Percentiles rank a stretch among this genome's conserved stretches.
These are phyloP conservation scores for Petrophora chlorosata DNA, from an alignment of 2,888 invertebrate species.

Conservation along the genomic window DNA sequence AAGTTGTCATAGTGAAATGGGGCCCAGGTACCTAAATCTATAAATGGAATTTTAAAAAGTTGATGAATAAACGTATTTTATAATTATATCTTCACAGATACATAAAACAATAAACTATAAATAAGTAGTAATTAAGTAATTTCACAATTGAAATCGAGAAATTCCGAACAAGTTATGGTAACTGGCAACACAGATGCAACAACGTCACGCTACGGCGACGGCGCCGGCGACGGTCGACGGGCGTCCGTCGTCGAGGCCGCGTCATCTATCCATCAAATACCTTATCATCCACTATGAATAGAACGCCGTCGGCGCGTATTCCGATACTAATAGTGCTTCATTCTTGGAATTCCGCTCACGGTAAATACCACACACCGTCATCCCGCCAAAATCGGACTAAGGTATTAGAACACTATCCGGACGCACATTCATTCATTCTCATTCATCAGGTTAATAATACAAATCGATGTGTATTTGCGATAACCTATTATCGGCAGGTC, in stretches of 20 bases:
- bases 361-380: conserved; percentile 68
- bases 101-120: too few species aligned
- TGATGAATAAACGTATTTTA: too few species aligned
- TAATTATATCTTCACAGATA: too few species aligned
- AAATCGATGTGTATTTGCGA: conserved; percentile 55
- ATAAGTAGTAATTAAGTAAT: too few species aligned
- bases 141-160: too few species aligned
- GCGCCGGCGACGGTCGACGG: conserved; percentile 33
- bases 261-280: conserved; percentile 77
- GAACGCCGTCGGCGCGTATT: conserved; percentile 51
- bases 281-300: conserved; percentile 77
- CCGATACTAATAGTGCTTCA: conserved; percentile 57
- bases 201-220: too few species aligned
- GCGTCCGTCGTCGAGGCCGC: conserved; percentile 62
- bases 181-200: too few species aligned
- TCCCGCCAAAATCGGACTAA: conserved; percentile 44
- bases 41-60: too few species aligned
- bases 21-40: too few species aligned
- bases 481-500: conserved; percentile 68
- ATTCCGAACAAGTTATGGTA: too few species aligned
- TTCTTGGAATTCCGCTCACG: conserved; percentile 70
- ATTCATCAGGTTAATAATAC: conserved; percentile 56
- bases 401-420: conserved; percentile 46
- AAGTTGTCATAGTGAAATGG: too few species aligned
- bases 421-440: conserved; percentile 61